Base-by-base conservation (phyloP, 2,888 invertebrate genomes). In the Petrolisthes manimaculis region DNA sequence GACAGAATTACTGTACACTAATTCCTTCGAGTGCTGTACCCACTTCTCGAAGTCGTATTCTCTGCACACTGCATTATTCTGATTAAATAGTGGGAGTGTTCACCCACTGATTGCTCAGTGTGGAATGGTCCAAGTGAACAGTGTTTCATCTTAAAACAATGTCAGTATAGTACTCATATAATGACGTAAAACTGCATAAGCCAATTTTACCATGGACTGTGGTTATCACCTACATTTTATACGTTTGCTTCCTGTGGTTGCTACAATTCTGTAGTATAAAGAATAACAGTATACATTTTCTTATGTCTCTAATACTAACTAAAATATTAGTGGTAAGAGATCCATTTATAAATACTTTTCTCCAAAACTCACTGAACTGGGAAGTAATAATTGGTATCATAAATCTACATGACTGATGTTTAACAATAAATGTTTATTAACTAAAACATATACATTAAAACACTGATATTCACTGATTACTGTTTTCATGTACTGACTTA, bases 391-490 rank as follows among this genome's bases (percentile, higher is more conserved):
- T 71, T 71, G n/a, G 71, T 71, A 71, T 71, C 21, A n/a, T 71
- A 71, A 71, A 71, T 71, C 71, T 71, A 71, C 71, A 71, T 71
- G 71, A 71, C 71, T 71, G 18, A 71, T 71, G 71, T n/a, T 71
- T 71, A 71, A 71, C 71, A 71, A 71, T 71, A 71, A n/a, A 71
- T n/a, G 14, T 6, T 71, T 71, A n/a, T n/a, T 71, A 6, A 71
- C 14, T 21, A n/a, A 71, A 71, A 71, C 14, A 71, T 21, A n/a
- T 12, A 71, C 71, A 71, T 71, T 71, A 71, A 71, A 71, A 14
- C 14, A 6, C 21, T 14, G 21, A n/a, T 14, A 21, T n/a, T 71
- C 21, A 6, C 6, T 71, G 6, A n/a, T 6, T 71, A 71, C 14
- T 71, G 21, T n/a, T 71, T 71, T 71, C 71, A 12, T 71, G 71